These are phyloP conservation scores for Ichneumon xanthorius DNA, from an alignment of 2,888 invertebrate species.

Conservation along the genomic window DNA sequence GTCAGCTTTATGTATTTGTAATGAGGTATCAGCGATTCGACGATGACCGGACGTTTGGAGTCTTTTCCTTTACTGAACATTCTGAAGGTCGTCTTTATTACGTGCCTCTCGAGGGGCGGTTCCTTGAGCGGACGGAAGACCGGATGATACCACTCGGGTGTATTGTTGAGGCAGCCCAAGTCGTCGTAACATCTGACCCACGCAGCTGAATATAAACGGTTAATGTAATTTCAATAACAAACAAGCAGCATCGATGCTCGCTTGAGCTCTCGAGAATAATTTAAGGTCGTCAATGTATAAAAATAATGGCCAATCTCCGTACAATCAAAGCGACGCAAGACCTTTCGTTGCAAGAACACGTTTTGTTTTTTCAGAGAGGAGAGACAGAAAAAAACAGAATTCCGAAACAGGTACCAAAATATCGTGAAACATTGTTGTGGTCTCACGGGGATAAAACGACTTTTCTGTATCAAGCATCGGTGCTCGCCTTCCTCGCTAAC, in stretches of 20 bases:
- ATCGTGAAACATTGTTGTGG: constrained; percentile 23
- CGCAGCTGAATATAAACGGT: constrained; percentile 23
- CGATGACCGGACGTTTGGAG: constrained; percentile 65
- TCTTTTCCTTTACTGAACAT: constrained; percentile 73
- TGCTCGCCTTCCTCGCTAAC: constrained; percentile 31
- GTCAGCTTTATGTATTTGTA: constrained; percentile 48
- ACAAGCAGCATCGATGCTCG: not conserved
- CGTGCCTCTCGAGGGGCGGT: constrained; percentile 82
- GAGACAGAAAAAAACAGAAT: not conserved
- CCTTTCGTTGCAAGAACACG: no score
- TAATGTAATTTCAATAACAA: not conserved
- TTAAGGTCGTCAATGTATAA: not conserved
- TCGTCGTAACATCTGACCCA: constrained; percentile 80
- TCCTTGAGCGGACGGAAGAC: constrained; percentile 81
- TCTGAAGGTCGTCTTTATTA: constrained; percentile 84
- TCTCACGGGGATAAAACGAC: constrained; percentile 31
- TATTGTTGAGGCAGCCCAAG: constrained; percentile 83
- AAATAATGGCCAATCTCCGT: no score
- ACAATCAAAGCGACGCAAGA: no score
- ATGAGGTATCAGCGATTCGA: constrained; percentile 40
- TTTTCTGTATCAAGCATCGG: constrained; percentile 45
- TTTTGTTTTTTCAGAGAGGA: not conserved
- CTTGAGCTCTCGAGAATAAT: not conserved
- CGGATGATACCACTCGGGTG: constrained; percentile 82
- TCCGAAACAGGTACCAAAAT: not conserved